Conservation (phyloP, 1,140 invertebrate species). For the Zelostemma sp. region DNA sequence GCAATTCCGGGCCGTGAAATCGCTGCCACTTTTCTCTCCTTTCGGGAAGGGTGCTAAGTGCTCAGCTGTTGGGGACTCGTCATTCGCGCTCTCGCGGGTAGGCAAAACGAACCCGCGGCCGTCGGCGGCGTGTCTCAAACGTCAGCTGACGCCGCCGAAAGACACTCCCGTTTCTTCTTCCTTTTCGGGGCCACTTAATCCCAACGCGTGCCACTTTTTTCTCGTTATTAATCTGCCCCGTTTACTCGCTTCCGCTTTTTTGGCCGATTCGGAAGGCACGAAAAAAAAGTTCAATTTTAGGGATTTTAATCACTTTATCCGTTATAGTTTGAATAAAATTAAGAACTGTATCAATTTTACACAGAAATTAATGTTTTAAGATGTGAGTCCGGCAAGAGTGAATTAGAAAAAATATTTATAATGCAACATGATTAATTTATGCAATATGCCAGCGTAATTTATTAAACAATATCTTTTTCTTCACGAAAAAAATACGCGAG, state of each 20-base stretch:
- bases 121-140: constrained; percentile 12
- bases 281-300: too few relatives aligned
- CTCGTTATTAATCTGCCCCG: neutral
- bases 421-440: too few relatives aligned
- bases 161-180: constrained; percentile 2
- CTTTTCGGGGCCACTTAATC: neutral
- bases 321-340: too few relatives aligned
- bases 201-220: neutral
- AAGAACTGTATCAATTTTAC: too few relatives aligned
- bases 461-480: too few relatives aligned
- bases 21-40: constrained; percentile 5
- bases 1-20: constrained; percentile 8
- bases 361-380: too few relatives aligned
- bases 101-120: neutral
- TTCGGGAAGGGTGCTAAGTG: constrained; percentile 45
- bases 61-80: constrained; percentile 63
- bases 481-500: too few relatives aligned
- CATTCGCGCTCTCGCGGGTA: constrained; percentile 32
- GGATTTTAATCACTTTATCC: too few relatives aligned
- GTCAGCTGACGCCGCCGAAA: constrained; percentile 14
- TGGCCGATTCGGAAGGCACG: neutral
- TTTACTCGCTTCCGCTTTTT: constrained; percentile 7
- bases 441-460: too few relatives aligned
- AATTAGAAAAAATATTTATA: too few relatives aligned
- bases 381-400: too few relatives aligned